Evolutionary conservation across 2,113 vertebrate genomes (phyloP).

Genomic region (Atherinomorus stipes): DNA sequence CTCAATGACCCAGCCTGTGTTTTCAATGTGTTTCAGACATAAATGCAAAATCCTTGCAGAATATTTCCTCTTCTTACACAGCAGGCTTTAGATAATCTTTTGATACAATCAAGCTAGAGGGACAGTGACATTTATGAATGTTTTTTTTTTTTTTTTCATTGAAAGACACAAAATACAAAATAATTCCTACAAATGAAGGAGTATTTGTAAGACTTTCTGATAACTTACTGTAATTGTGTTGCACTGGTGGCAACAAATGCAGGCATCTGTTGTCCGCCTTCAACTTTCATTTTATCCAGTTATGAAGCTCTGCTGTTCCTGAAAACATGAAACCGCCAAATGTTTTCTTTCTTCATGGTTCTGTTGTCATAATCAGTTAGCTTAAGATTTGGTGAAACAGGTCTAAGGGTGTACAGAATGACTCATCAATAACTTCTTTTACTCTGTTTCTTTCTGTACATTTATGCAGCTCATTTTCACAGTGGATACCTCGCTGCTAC

Average conservation of each 20-base stretch:
- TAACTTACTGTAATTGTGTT: slow-evolving; percentile 28
- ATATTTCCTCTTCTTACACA: slow-evolving; percentile 18
- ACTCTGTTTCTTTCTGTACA: background rate
- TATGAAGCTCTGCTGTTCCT: slow-evolving; percentile 1
- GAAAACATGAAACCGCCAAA: slow-evolving; percentile 8
- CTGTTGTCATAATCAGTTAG: slow-evolving; percentile 30
- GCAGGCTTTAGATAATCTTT: slow-evolving; percentile 62
- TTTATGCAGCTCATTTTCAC: slow-evolving; percentile 5
- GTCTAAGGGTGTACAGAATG: slow-evolving; percentile 4
- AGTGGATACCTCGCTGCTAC: background rate
- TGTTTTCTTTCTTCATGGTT: slow-evolving; percentile 1
- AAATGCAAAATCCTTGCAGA: slow-evolving; percentile 39
- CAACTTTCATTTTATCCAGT: slow-evolving; percentile 28
- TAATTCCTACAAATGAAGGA: background rate
- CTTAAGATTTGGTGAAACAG: slow-evolving; percentile 28
- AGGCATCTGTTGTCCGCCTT: slow-evolving; percentile 28
- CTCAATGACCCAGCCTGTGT: slow-evolving; percentile 22
- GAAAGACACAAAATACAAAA: slow-evolving; percentile 23
- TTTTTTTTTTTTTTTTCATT: background rate
- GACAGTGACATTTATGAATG: slow-evolving; percentile 39
- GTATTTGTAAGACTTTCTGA: slow-evolving; percentile 15
- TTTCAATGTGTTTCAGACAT: slow-evolving; percentile 19
- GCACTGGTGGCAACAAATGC: background rate
- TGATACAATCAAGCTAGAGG: slow-evolving; percentile 45
- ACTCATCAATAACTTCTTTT: slow-evolving; percentile 38